Evolutionary conservation across 2,113 vertebrate genomes (phyloP), one percentile per base, ranked within the genome.

Genomic region (Callocephalon fimbriatum): DNA sequence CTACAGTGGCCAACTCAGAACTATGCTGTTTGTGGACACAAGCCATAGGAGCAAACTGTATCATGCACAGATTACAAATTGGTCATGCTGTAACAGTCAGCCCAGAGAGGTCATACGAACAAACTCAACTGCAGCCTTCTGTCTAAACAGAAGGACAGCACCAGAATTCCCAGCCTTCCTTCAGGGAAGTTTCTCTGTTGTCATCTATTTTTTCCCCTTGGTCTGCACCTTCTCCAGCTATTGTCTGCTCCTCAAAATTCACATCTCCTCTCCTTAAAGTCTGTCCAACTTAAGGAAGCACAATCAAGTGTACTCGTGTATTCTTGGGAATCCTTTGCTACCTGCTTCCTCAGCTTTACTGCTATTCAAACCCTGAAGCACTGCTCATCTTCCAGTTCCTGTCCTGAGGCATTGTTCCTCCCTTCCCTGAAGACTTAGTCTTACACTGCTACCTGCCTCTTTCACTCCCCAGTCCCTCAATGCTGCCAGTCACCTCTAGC

Each of bases 31-130:
- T 17, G 19, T 7, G 13, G 44, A 61, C 31, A 79, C 35, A 66
- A 42, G 22, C 17, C 0, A 0, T 4, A 40, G 23, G 16, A 89
- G 22, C 38, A 18, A 45, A 54, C 22, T 32, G 23, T 27, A 19
- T 14, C 61, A 68, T 3, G 63, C 19, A 31, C 35, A 59, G 38
- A 42, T 11, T 8, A 59, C 56, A 81, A n/a, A 93, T 5, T 14
- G 15, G 6, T 50, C n/a, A 72, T 92, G 54, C 26, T 54, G 14
- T 38, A 66, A 56, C n/a, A 6, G 4, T 35, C 74, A 79, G 31
- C n/a, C 29, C 51, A 51, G 29, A 71, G 48, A 10, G 31, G 27
- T 54, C 63, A 66, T 1, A 40, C 26, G 79, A 87, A 66, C 31
- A 95, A 75, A 82, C 6, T n/a, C 32, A 51, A 4, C 27, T 20